Conservation (phyloP, 2,113 vertebrate genomes). For the Equus przewalskii region DNA sequence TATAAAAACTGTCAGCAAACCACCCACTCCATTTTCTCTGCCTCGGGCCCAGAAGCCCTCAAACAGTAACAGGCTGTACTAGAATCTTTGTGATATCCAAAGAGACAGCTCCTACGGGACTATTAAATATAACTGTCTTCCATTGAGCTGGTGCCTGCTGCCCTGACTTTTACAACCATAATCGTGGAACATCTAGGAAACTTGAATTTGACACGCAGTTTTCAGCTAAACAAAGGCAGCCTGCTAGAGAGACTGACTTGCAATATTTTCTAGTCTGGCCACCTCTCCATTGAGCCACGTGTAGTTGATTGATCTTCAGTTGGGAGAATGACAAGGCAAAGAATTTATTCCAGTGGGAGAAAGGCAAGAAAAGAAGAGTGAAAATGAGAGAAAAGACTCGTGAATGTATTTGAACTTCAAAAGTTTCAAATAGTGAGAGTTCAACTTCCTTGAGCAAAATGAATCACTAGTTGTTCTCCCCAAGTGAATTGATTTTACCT, state of each 20-base stretch:
- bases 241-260: background rate
- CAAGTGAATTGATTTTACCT: background rate
- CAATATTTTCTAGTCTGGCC: background rate
- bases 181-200: background rate
- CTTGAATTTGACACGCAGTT: background rate
- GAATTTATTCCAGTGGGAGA: background rate
- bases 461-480: background rate
- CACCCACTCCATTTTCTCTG: constrained; percentile 57
- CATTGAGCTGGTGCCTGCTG: background rate
- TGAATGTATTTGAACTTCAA: background rate
- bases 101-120: background rate
- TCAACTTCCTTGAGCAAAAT: background rate
- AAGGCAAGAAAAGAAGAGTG: background rate
- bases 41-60: background rate
- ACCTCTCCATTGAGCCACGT: background rate
- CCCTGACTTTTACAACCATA: background rate
- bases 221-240: background rate
- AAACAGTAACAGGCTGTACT: constrained; percentile 54
- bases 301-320: background rate
- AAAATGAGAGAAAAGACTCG: background rate
- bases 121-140: background rate
- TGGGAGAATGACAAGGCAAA: background rate
- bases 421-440: background rate
- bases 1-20: constrained; percentile 75
- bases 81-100: background rate